These are phyloP conservation scores for Rhadina sibilatrix DNA, from an alignment of 2,113 vertebrate genomes.

Conservation along the genomic window DNA sequence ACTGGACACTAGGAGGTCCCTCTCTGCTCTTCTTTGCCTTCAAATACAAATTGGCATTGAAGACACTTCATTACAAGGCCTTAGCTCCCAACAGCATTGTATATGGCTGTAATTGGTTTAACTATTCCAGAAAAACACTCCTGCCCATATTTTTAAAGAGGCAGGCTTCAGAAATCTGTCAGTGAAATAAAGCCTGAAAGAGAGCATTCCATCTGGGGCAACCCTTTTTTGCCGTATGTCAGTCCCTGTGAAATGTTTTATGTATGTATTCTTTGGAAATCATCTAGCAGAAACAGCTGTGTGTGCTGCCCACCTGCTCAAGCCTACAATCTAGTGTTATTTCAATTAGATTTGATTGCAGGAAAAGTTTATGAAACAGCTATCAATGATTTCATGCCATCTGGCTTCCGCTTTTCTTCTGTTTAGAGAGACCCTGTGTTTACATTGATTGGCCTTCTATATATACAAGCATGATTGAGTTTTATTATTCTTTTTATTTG, in stretches of 20 bases:
- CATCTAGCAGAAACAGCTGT: slow-evolving; percentile 67
- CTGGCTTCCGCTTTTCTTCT: slow-evolving; percentile 66
- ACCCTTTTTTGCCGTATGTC: slow-evolving; percentile 50
- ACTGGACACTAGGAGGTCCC: not conserved
- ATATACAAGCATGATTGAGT: slow-evolving; percentile 58
- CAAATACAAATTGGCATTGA: not conserved
- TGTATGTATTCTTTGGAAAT: slow-evolving; percentile 65
- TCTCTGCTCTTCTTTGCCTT: not conserved
- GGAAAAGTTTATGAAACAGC: slow-evolving; percentile 70
- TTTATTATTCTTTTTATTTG: slow-evolving; percentile 66
- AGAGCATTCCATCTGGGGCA: slow-evolving; percentile 51
- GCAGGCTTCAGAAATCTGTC: slow-evolving; percentile 17
- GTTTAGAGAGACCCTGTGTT: slow-evolving; percentile 64
- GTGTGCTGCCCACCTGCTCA: slow-evolving; percentile 68
- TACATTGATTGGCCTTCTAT: slow-evolving; percentile 65
- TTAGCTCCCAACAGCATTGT: not conserved
- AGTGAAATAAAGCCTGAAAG: slow-evolving; percentile 45
- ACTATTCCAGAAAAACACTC: not conserved
- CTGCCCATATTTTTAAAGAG: slow-evolving; percentile 38
- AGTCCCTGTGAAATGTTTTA: slow-evolving; percentile 54
- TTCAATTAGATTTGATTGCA: slow-evolving; percentile 73
- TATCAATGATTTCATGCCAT: slow-evolving; percentile 68
- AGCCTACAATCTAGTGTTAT: slow-evolving; percentile 67
- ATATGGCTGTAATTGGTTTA: not conserved
- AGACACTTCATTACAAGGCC: not conserved